These are phyloP conservation scores for Cladorhizidae sp. DNA, from an alignment of 37 sponge, comb jelly and placozoan species.

Conservation along the genomic window DNA sequence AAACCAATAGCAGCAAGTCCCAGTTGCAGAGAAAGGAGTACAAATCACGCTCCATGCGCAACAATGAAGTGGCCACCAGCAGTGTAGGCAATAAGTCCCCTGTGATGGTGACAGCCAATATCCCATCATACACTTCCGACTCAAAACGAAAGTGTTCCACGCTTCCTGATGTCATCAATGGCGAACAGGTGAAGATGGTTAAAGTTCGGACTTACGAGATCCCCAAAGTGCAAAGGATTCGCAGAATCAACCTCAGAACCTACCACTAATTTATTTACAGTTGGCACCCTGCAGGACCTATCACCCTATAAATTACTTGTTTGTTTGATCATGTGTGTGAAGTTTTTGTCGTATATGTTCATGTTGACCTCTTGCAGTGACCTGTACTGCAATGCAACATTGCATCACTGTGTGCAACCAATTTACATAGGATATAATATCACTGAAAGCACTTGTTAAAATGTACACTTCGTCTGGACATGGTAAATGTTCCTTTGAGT, in stretches of 20 bases:
- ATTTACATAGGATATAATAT: too few species aligned
- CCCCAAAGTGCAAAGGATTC: constrained; percentile 24
- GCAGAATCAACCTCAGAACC: constrained; percentile 42
- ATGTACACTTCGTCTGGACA: too few species aligned
- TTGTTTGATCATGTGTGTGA: background rate
- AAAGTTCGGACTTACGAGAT: constrained; percentile 33
- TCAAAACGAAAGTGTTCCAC: constrained; percentile 27
- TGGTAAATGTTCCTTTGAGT: too few species aligned
- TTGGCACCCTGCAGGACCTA: background rate
- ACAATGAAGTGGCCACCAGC: background rate
- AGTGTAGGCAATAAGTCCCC: background rate
- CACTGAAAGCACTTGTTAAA: too few species aligned
- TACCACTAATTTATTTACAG: constrained; percentile 24
- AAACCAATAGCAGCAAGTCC: background rate
- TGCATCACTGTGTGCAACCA: too few species aligned
- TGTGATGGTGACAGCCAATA: background rate
- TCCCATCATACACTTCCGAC: constrained; percentile 13
- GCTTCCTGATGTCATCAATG: constrained; percentile 28
- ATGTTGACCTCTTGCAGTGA: background rate
- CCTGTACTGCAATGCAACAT: background rate
- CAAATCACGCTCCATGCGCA: background rate
- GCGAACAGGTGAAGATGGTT: constrained; percentile 21
- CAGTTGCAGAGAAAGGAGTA: background rate
- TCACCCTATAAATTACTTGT: background rate
- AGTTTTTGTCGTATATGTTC: background rate